Evolutionary conservation across 2,888 invertebrate species (phyloP).

Genomic region (Podotricha telesiphe): DNA sequence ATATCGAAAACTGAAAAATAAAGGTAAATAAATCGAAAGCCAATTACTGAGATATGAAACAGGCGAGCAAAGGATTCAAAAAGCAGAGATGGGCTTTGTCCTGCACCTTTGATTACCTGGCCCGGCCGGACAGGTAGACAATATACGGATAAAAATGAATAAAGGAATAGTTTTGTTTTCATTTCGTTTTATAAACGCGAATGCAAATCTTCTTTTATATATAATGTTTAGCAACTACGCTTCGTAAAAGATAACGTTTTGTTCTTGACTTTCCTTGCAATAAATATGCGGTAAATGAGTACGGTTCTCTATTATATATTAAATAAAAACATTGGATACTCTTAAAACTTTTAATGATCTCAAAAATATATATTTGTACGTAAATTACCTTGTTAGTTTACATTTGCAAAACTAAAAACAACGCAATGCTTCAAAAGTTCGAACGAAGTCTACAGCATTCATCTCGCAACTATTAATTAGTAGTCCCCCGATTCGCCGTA

Average conservation of each 20-base stretch:
- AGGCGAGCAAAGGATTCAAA: conserved; percentile 70
- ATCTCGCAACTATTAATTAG: conserved; percentile 79
- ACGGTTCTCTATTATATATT: conserved; percentile 20
- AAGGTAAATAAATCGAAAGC: conserved; percentile 70
- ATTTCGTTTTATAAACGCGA: conserved; percentile 47
- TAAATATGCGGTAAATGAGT: conserved; percentile 26
- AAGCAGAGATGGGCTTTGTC: conserved; percentile 75
- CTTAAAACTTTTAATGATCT: conserved; percentile 46
- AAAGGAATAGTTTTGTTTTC: conserved; percentile 55
- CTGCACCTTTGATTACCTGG: conserved; percentile 78
- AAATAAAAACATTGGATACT: conserved; percentile 26
- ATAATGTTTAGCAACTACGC: conserved; percentile 43
- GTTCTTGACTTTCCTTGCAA: conserved; percentile 40
- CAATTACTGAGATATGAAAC: conserved; percentile 76
- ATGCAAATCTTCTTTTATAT: conserved; percentile 47
- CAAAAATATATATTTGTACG: conserved; percentile 38
- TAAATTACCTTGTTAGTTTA: conserved; percentile 39
- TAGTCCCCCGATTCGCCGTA: conserved; percentile 68
- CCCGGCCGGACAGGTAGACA: conserved; percentile 55
- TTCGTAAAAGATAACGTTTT: conserved; percentile 43
- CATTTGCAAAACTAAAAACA: conserved; percentile 47
- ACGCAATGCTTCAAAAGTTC: conserved; percentile 48
- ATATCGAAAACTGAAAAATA: conserved; percentile 39
- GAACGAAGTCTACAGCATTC: conserved; percentile 54
- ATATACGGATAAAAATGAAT: conserved; percentile 55